phyloP scores from a whole-genome alignment of 2,113 vertebrate species.

The Charina bottae region DNA sequence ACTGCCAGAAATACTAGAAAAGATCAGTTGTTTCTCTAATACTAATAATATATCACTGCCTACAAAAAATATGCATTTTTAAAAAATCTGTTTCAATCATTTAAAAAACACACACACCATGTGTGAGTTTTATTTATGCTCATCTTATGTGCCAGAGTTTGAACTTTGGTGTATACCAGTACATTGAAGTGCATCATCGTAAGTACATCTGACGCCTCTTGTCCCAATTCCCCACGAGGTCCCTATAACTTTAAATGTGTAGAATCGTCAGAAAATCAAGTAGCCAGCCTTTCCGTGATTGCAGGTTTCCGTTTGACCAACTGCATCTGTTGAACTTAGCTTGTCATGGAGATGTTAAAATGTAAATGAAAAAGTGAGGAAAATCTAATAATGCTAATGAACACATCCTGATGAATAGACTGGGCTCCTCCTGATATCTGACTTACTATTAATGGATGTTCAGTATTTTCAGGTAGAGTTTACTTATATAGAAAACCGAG shows the following conservation, averaged over 20 bases:
- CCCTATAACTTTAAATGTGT: background rate
- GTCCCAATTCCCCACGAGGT: background rate
- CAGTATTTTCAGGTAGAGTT: background rate
- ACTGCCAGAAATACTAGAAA: background rate
- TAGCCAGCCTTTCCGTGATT: background rate
- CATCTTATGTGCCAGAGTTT: background rate
- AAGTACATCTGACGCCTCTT: background rate
- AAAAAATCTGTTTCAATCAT: background rate
- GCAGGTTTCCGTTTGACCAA: background rate
- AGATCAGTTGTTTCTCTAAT: background rate
- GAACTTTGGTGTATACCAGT: background rate
- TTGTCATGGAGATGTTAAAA: background rate
- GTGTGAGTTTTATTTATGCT: background rate
- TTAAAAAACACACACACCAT: background rate
- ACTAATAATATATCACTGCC: background rate
- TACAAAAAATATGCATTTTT: background rate
- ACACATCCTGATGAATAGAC: too few species aligned
- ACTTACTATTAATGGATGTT: background rate
- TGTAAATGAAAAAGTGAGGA: background rate
- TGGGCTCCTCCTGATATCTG: too few species aligned
- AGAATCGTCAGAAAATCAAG: background rate
- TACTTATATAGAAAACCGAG: background rate
- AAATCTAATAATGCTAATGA: background rate
- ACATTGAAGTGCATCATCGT: background rate
- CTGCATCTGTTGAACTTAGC: background rate